Evolutionary conservation across 2,888 invertebrate genomes (phyloP).

Genomic region (Heliconius ethilla): DNA sequence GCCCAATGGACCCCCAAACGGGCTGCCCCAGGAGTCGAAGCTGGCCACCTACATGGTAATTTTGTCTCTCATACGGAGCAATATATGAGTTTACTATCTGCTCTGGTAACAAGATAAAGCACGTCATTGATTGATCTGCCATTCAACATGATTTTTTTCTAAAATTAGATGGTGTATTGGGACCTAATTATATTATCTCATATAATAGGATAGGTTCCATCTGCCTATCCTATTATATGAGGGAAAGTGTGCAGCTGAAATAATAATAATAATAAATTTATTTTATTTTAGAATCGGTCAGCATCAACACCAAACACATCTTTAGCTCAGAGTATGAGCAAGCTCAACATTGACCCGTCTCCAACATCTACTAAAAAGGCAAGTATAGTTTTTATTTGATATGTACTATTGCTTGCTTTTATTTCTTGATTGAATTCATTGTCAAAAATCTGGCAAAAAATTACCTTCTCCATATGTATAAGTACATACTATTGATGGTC

Average conservation of each 20-base stretch:
- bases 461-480: too few species aligned
- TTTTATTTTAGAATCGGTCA: constrained; percentile 65
- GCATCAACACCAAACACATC: constrained; percentile 63
- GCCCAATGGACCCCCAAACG: constrained; percentile 87
- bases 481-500: too few species aligned
- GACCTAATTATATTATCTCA: too few species aligned
- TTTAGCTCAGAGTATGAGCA: constrained; percentile 63
- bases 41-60: constrained; percentile 91
- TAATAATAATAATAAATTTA: background rate
- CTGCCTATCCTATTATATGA: too few species aligned
- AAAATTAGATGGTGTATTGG: too few species aligned
- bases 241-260: background rate
- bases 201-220: too few species aligned
- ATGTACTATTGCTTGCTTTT: background rate
- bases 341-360: constrained; percentile 66
- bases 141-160: too few species aligned
- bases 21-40: constrained; percentile 92
- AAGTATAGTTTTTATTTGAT: constrained; percentile 24
- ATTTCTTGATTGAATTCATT: background rate
- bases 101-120: background rate
- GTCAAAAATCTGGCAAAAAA: too few species aligned
- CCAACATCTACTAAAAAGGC: constrained; percentile 67
- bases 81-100: background rate
- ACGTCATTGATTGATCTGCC: too few species aligned
- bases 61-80: background rate